Evolutionary conservation across 2,797 vertebrate species (phyloP).

Genomic region (Lithobates pipiens): DNA sequence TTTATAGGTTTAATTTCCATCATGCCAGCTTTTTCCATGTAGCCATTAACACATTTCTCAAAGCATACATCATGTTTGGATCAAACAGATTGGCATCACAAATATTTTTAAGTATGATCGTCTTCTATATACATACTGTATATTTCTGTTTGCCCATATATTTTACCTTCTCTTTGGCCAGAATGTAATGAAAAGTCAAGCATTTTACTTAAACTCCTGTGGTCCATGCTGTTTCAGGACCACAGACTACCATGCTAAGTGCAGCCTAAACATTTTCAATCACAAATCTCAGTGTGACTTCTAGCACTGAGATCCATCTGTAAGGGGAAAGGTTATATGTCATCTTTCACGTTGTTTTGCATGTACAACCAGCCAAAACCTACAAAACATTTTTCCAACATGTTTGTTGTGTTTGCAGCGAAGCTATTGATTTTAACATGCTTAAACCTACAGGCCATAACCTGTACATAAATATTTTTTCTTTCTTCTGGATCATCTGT

Average conservation of each 20-base stretch:
- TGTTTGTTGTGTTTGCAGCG: not conserved
- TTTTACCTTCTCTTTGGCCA: not conserved
- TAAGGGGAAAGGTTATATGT: not conserved
- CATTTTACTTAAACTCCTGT: slow-evolving; percentile 13
- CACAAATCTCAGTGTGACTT: slow-evolving; percentile 17
- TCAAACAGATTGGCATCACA: no score
- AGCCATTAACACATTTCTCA: no score
- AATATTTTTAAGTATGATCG: no score
- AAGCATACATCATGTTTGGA: no score
- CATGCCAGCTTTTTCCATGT: no score
- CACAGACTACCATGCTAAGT: slow-evolving; percentile 1
- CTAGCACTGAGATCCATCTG: not conserved
- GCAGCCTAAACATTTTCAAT: slow-evolving; percentile 18
- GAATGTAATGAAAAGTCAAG: slow-evolving; percentile 5
- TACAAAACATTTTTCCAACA: not conserved
- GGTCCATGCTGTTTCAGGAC: not conserved
- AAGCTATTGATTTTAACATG: not conserved
- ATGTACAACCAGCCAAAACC: not conserved
- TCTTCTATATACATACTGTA: no score
- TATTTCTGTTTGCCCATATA: no score
- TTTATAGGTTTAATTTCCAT: no score
- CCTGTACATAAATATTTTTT: no score
- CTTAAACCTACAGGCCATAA: no score
- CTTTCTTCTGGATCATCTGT: no score
- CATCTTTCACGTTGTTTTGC: not conserved